A percentile compares a stretch with the other conserved stretches of the same genome.
Evolutionary conservation across 2,797 vertebrate genomes (phyloP).

Genomic region (Setipinna tenuifilis): DNA sequence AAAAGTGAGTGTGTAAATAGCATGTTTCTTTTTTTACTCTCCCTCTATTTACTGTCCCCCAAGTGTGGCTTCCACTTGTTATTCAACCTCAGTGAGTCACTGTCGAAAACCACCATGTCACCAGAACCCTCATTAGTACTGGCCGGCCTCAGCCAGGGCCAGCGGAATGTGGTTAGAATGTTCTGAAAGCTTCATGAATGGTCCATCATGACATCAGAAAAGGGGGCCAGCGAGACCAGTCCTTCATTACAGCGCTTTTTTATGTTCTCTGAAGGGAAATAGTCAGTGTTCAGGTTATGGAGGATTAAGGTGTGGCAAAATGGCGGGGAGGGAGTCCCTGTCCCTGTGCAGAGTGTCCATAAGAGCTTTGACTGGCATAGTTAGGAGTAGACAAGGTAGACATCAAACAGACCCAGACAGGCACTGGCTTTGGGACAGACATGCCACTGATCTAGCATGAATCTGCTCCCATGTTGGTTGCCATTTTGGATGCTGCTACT

Average conservation of each 20-base stretch:
- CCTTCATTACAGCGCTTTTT: slow-evolving; percentile 20
- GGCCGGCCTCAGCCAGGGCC: slow-evolving; percentile 26
- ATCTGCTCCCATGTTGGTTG: neutral
- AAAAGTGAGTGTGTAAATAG: slow-evolving; percentile 71
- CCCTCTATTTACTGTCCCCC: slow-evolving; percentile 58
- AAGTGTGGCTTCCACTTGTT: slow-evolving; percentile 49
- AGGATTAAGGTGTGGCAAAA: neutral
- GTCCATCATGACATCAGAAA: slow-evolving; percentile 56
- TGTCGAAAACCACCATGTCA: slow-evolving; percentile 27
- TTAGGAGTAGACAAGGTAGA: neutral
- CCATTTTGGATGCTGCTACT: neutral
- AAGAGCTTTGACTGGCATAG: neutral
- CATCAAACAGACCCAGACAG: neutral
- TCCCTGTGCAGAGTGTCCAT: neutral
- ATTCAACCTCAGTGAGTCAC: slow-evolving; percentile 47
- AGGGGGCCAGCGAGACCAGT: neutral
- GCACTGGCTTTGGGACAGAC: neutral
- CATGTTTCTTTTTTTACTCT: slow-evolving; percentile 66
- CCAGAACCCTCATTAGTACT: neutral
- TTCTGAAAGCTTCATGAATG: slow-evolving; percentile 19
- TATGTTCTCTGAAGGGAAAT: slow-evolving; percentile 13
- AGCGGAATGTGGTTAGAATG: slow-evolving; percentile 40
- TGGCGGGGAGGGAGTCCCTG: neutral
- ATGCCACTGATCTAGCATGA: neutral
- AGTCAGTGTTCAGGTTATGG: neutral